Conservation (phyloP, 1,140 invertebrate genomes). For the Cyphomyrmex costatus region DNA sequence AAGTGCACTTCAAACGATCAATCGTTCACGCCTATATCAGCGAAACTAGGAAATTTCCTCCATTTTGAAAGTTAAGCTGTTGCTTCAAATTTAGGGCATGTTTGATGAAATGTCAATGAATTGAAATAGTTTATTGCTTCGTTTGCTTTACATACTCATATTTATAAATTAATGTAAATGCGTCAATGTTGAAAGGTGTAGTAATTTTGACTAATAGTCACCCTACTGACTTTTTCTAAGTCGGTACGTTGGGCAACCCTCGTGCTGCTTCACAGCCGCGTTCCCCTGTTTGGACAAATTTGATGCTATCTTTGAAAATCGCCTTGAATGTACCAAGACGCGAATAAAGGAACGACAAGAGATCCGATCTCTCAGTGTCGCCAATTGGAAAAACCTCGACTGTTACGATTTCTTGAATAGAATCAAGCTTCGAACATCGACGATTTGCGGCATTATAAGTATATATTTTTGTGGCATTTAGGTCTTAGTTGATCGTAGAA, state of each 20-base stretch:
- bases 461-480: background rate
- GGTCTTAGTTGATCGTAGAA: conserved; percentile 29
- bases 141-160: background rate
- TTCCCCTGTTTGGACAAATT: conserved; percentile 80
- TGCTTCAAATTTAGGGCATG: background rate
- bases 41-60: conserved; percentile 16
- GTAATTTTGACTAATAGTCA: background rate
- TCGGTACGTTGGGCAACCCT: conserved; percentile 60
- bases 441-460: background rate
- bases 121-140: background rate
- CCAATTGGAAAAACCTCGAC: conserved; percentile 34
- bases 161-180: conserved; percentile 22
- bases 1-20: conserved; percentile 65
- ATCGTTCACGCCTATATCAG: background rate
- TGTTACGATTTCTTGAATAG: conserved; percentile 49
- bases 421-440: background rate
- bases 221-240: conserved; percentile 22
- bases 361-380: conserved; percentile 48
- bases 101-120: background rate
- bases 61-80: background rate
- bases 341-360: conserved; percentile 54
- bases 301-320: conserved; percentile 77
- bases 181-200: background rate
- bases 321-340: conserved; percentile 48
- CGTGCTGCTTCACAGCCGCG: conserved; percentile 45